Percentiles rank a stretch among this genome's conserved stretches.
Conservation (phyloP, 2,113 vertebrate genomes). For the Oostethus manadensis region DNA sequence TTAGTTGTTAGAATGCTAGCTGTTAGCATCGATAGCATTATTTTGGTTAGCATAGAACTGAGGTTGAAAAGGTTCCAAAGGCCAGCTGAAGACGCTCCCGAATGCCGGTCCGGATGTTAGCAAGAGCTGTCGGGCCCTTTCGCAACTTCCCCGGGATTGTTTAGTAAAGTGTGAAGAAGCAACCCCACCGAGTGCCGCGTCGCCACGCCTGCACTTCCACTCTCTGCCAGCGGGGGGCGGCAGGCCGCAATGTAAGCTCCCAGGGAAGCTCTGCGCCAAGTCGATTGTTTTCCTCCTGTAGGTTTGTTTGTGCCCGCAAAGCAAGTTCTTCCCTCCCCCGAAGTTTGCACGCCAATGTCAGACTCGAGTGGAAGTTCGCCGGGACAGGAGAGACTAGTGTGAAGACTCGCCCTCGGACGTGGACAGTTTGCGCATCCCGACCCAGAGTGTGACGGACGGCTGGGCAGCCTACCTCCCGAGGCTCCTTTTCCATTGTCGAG, state of each 20-base stretch:
- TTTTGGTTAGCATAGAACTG: too few relatives aligned
- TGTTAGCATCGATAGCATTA: too few relatives aligned
- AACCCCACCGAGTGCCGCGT: too few relatives aligned
- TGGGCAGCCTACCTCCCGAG: constrained; percentile 37
- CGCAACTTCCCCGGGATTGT: too few relatives aligned
- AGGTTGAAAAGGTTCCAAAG: too few relatives aligned
- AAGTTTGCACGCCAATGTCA: not conserved
- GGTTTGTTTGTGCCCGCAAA: constrained; percentile 1
- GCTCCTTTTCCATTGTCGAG: constrained; percentile 20
- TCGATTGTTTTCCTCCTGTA: not conserved
- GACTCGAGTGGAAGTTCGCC: not conserved
- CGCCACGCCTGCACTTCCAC: not conserved
- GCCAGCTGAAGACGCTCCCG: too few relatives aligned
- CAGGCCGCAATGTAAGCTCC: constrained; percentile 5
- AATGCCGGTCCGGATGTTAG: too few relatives aligned
- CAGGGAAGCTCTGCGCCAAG: not conserved
- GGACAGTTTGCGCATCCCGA: constrained; percentile 61
- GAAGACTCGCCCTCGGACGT: constrained; percentile 43
- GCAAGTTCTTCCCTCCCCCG: not conserved
- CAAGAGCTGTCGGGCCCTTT: too few relatives aligned
- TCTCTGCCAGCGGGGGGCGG: constrained; percentile 32
- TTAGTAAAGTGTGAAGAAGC: too few relatives aligned
- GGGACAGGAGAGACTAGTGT: not conserved
- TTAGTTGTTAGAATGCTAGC: too few relatives aligned
- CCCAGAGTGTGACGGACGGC: constrained; percentile 54